Base-by-base conservation (phyloP, 2,113 vertebrate genomes). In the Cyanistes caeruleus region DNA sequence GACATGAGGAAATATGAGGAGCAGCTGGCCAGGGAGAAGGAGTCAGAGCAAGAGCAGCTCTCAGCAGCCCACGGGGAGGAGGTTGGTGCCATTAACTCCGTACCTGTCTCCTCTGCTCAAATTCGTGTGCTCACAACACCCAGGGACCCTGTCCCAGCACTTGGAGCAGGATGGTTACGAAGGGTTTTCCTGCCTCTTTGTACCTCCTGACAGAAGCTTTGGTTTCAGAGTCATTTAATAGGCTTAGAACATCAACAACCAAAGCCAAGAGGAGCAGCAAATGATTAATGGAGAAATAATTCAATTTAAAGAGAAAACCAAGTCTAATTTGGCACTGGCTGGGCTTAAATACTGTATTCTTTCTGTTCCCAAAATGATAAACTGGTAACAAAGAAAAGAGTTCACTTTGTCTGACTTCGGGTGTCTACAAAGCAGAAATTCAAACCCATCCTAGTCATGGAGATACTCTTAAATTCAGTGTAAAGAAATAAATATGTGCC, bases 1-100 rank as follows among this genome's bases (percentile, higher is more conserved):
- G 98, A 99, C 93, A 98, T 99, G 96, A 99, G 98, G 97, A 98
- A 97, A 60, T 98, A 98, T 11, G 98, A 98, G 31, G 98, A 99
- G 70, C 98, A 98, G 95, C 95, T 98, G 78, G 94, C 94, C 28
- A 95, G 72, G 81, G 98, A 98, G 82, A 95, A 97, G 53, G 96
- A 97, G 82, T 48, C 82, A 74, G 97, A 79, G 0, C 79, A 87
- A 9, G 90, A 95, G 37, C 55, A 81, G 24, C 82, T 79, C 24
- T 18, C 13, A 0, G 41, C n/a, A 20, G 39, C 15, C 2, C 60
- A 10, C 3, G 30, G 68, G 7, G 88, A 79, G 14, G 33, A 80
- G 0, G 16, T 51, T 6, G 37, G 55, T 20, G 15, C 48, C 10
- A 1, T 59, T 11, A 56, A 19, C 20, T 56, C 60, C 4, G 8